Base-by-base conservation (phyloP, 1,140 invertebrate genomes). In the Drosophila suzukii region DNA sequence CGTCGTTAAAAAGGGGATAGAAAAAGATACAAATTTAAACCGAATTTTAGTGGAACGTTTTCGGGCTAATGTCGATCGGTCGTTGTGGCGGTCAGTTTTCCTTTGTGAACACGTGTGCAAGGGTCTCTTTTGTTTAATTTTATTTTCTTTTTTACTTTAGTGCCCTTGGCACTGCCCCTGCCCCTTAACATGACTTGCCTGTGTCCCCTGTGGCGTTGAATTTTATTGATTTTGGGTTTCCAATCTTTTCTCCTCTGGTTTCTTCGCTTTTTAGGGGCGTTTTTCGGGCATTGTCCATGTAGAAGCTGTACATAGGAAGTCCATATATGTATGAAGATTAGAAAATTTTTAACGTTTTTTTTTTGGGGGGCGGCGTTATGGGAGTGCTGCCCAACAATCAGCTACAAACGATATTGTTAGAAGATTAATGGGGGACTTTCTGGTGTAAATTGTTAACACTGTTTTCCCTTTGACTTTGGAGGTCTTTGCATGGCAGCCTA, bases 21-120 rank as follows among this genome's bases (percentile, higher is more conserved):
- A 10, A 36, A 68, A 59, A 57, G 36, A 67, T 67, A 81, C 79
- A 78, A 83, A 67, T 84, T 77, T 68, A 57, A 66, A 70, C 68
- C 59, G 67, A 81, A 81, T 78, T 81, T 81, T 62, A 63, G 49
- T 78, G 76, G 70, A 60, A 53, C 55, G 44, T 60, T 83, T 82
- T 62, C 62, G 50, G 53, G 49, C 67, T 65, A 65, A 75, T 51
- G 54, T 68, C 32, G 58, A 57, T 71, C 41, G 58, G 55, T 71
- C 50, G 65, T 71, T 71, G 65, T 75, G 82, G 70, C 82, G 83
- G 78, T 74, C 78, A 78, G 61, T 85, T 81, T 75, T 90, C 46
- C 76, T 83, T 89, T 89, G 84, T 89, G 74, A 89, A 89, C 84
- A 89, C 84, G 84, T 89, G 84, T 89, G 84, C 84, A 55, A 78